Base-by-base conservation (phyloP, 2,888 invertebrate genomes). In the Aporophyla nigra region DNA sequence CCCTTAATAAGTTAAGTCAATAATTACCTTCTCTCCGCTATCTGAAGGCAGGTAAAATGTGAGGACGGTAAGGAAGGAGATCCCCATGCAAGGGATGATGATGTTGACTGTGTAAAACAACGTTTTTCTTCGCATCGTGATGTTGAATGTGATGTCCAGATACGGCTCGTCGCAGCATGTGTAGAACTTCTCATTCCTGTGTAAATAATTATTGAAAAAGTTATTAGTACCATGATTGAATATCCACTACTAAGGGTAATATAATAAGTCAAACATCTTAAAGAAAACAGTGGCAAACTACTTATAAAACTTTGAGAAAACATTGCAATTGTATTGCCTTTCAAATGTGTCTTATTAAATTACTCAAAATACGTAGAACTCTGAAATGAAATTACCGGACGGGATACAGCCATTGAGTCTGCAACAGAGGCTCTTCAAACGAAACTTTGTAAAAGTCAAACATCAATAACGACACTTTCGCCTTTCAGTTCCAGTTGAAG, bases 31-130 rank as follows among this genome's bases (percentile, higher is more conserved):
- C 97, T 99, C 99, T 91, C 99, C 99, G 95, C 99, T 99, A 97
- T 99, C 99, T 86, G 99, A 99, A 89, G 99, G 99, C 94, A 99
- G 97, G 96, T 99, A 99, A 97, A 99, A 99, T 91, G 99, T 99
- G 92, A 99, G 98, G 91, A 99, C 99, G 89, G 99, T 99, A 93
- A 99, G 98, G 96, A 99, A 99, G 89, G 99, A 99, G 95, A 99
- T 99, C 87, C 99, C 99, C 98, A 99, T 99, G 95, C 99, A 99
- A 84, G 99, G 99, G 93, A 99, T 99, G 96, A 99, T 99, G 92
- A 99, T 98, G 97, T 99, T 99, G 90, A 99, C 99, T 62, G 99
- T 99, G 97, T 99, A 99, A 97, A 99, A 99, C 89, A 99, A 97
- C 72, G 99, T 99, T 97, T 99, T 99, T 89, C 99, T 97, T 90